Conservation (phyloP, 2,113 vertebrate genomes). For the Stigmatopora argus region DNA sequence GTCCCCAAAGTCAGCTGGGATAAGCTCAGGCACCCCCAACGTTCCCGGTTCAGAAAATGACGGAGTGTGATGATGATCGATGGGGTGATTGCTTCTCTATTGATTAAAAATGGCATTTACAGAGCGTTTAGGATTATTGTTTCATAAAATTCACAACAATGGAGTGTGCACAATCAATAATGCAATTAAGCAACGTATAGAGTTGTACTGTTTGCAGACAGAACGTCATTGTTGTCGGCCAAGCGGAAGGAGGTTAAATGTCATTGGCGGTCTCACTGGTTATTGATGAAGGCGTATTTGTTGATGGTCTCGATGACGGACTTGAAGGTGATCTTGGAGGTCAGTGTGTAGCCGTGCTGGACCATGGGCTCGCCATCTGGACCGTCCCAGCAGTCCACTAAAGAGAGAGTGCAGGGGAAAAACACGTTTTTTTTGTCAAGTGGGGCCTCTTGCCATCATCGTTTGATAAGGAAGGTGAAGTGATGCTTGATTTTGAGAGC, state of each 20-base stretch:
- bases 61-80: too few relatives aligned
- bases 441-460: not conserved
- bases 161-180: slow-evolving; percentile 2
- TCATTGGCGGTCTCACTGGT: slow-evolving; percentile 75
- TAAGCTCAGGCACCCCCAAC: too few relatives aligned
- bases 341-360: slow-evolving; percentile 94
- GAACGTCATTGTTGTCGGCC: not conserved
- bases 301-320: slow-evolving; percentile 92
- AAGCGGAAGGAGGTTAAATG: slow-evolving; percentile 1
- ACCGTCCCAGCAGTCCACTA: slow-evolving; percentile 98
- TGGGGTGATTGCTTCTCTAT: not conserved
- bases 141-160: not conserved
- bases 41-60: too few relatives aligned
- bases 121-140: not conserved
- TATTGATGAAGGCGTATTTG: slow-evolving; percentile 90
- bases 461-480: not conserved
- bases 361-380: slow-evolving; percentile 93
- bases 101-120: not conserved
- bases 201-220: not conserved
- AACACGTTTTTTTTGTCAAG: not conserved
- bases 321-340: slow-evolving; percentile 92
- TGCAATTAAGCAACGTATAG: not conserved
- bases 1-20: too few relatives aligned
- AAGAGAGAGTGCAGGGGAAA: slow-evolving; percentile 5
- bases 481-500: not conserved